Percentiles rank a stretch among this genome's conserved stretches.
These are phyloP conservation scores for Ormyrus pomaceus DNA, from an alignment of 2,888 invertebrate genomes.

Conservation along the genomic window DNA sequence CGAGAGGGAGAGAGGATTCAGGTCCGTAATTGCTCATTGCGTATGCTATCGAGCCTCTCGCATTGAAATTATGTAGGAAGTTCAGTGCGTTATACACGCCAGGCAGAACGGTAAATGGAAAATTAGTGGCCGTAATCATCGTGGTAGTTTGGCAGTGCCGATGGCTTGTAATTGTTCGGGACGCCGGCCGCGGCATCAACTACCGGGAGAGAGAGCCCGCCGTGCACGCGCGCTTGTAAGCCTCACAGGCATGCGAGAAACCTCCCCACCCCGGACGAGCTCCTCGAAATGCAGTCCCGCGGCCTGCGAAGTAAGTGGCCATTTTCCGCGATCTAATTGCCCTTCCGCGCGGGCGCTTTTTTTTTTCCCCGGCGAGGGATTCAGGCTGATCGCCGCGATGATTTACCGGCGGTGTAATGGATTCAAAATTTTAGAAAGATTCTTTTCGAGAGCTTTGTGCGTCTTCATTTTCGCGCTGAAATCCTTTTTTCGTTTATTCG, in stretches of 20 bases:
- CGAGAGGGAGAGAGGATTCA: neutral
- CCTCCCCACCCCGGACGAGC: no score
- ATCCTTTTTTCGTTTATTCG: no score
- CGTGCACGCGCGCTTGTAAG: no score
- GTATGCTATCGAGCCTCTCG: conserved; percentile 52
- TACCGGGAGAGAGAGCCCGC: neutral
- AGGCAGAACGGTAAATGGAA: conserved; percentile 50
- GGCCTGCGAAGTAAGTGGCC: neutral
- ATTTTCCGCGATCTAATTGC: neutral
- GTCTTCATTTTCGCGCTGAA: no score
- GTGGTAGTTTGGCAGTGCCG: conserved; percentile 45
- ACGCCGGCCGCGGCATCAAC: conserved; percentile 2
- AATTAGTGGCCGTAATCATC: conserved; percentile 56
- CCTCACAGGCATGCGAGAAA: no score
- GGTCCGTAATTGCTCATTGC: conserved; percentile 53
- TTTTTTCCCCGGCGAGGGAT: no score
- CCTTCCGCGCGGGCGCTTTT: neutral
- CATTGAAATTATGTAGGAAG: conserved; percentile 55
- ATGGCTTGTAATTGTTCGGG: conserved; percentile 54
- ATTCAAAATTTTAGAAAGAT: no score
- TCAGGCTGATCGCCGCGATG: no score
- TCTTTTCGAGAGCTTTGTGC: no score
- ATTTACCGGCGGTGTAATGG: no score
- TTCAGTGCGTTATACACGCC: conserved; percentile 42
- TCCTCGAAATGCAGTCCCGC: no score